Conservation (phyloP, 2,888 invertebrate species). For the Aelia acuminata region DNA sequence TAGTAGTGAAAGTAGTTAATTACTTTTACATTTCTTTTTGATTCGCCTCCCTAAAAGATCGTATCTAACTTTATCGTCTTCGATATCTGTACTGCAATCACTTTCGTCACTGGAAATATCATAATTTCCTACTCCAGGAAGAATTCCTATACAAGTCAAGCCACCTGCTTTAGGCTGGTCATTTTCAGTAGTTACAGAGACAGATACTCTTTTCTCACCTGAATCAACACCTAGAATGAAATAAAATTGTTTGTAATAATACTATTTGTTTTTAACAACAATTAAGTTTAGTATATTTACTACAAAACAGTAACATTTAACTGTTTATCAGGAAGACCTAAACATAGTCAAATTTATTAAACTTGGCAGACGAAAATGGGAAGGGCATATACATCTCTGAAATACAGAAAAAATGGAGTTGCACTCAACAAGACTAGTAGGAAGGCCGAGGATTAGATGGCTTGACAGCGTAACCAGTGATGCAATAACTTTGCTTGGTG, state of each 20-base stretch:
- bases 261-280: background rate
- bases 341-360: no score
- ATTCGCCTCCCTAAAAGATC: conserved; percentile 66
- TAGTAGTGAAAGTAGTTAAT: conserved; percentile 19
- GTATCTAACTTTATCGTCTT: conserved; percentile 70
- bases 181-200: background rate
- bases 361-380: no score
- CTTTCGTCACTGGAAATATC: conserved; percentile 80
- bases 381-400: no score
- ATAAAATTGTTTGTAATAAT: conserved; percentile 62
- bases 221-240: conserved; percentile 63
- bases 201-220: conserved; percentile 51
- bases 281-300: no score
- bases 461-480: no score
- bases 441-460: no score
- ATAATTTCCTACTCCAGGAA: conserved; percentile 88
- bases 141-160: conserved; percentile 81
- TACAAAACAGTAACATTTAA: no score
- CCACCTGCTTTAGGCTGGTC: conserved; percentile 65
- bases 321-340: no score
- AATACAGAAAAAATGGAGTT: no score
- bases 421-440: no score
- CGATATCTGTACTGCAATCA: conserved; percentile 76
- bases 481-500: no score
- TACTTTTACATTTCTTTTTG: conserved; percentile 59